Evolutionary conservation across 2,888 invertebrate species (phyloP).

Genomic region (Drosophila antonietae): DNA sequence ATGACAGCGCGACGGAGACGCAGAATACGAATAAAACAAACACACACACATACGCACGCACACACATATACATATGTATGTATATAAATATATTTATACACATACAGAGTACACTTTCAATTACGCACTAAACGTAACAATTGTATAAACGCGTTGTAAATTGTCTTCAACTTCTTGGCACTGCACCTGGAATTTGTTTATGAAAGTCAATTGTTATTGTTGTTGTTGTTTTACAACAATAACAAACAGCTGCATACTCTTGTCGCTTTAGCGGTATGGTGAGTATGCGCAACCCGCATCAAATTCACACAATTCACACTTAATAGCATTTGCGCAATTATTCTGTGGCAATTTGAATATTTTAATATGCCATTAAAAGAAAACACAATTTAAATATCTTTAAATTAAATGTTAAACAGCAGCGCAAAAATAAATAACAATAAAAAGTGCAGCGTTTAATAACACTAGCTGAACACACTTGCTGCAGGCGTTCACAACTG

Average conservation of each 20-base stretch:
- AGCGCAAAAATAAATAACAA: constrained; percentile 44
- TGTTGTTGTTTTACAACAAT: constrained; percentile 35
- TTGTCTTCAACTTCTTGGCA: constrained; percentile 9
- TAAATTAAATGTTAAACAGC: constrained; percentile 14
- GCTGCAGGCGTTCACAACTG: constrained; percentile 31
- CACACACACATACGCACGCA: background rate
- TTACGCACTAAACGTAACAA: constrained; percentile 39
- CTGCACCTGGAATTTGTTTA: constrained; percentile 46
- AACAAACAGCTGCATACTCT: constrained; percentile 39
- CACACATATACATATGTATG: background rate
- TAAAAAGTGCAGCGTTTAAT: constrained; percentile 18
- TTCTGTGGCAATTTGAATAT: background rate
- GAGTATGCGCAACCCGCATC: constrained; percentile 9
- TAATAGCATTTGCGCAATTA: background rate
- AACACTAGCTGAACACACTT: constrained; percentile 24
- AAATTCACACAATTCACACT: background rate
- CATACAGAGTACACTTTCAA: constrained; percentile 15
- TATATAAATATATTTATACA: constrained; percentile 2
- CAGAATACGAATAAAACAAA: constrained; percentile 32
- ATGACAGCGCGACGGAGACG: constrained; percentile 35
- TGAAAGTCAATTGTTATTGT: constrained; percentile 33
- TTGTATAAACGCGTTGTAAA: constrained; percentile 20
- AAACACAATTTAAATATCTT: background rate
- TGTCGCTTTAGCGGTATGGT: constrained; percentile 21
- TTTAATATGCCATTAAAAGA: background rate